phyloP scores from a whole-genome alignment of 2,888 invertebrate genomes.

The Apoda limacodes region DNA sequence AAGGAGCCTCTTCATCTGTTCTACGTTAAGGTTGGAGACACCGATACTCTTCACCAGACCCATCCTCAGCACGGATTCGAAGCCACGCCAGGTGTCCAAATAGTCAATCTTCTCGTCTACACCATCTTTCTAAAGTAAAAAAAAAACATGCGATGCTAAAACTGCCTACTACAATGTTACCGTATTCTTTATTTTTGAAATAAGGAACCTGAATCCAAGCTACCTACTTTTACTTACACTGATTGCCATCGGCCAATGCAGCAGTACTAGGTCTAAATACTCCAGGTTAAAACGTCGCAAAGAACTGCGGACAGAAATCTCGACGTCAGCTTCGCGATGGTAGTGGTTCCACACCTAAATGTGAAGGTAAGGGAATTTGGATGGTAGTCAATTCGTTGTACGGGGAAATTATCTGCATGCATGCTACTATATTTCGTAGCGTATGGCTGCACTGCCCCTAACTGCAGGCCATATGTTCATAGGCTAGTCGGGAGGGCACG shows the following conservation, averaged over 20 bases:
- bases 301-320: slow-evolving; percentile 37
- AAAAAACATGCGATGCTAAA: no score
- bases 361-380: no score
- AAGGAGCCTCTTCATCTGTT: slow-evolving; percentile 76
- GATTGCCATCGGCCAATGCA: slow-evolving; percentile 56
- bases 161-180: no score
- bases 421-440: no score
- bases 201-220: no score
- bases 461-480: no score
- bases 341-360: slow-evolving; percentile 50
- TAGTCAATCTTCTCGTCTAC: slow-evolving; percentile 75
- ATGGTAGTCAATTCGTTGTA: no score
- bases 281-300: slow-evolving; percentile 38
- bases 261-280: slow-evolving; percentile 42
- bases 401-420: no score
- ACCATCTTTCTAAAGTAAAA: slow-evolving; percentile 46
- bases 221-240: no score
- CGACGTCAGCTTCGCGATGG: slow-evolving; percentile 42
- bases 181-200: no score
- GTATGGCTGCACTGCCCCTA: no score
- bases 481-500: no score
- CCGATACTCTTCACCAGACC: slow-evolving; percentile 80
- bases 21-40: slow-evolving; percentile 82
- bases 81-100: slow-evolving; percentile 78
- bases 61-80: slow-evolving; percentile 75